These are phyloP conservation scores for Xenops minutus DNA, from an alignment of 2,797 vertebrate species.

Conservation along the genomic window DNA sequence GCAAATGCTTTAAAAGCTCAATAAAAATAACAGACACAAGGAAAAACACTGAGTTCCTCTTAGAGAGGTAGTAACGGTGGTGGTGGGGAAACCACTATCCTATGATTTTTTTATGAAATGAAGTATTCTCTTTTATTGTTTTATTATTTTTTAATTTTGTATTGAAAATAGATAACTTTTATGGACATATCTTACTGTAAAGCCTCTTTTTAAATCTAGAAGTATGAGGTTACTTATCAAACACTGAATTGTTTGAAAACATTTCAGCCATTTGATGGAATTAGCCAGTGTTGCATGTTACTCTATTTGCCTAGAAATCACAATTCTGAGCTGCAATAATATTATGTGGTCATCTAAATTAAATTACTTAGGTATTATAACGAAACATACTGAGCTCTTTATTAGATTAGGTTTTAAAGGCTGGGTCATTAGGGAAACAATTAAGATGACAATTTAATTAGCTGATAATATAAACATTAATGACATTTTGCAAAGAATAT, in stretches of 20 bases:
- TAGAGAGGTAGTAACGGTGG: neutral
- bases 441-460: slow-evolving; percentile 40
- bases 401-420: slow-evolving; percentile 21
- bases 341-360: neutral
- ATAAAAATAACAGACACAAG: too few species aligned
- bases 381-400: neutral
- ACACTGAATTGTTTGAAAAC: neutral
- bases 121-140: neutral
- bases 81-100: neutral
- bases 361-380: slow-evolving; percentile 14
- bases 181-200: neutral
- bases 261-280: neutral
- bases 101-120: neutral
- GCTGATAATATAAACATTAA: neutral
- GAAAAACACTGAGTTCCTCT: too few species aligned
- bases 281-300: neutral
- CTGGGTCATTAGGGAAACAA: neutral
- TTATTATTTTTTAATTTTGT: neutral
- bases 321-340: neutral
- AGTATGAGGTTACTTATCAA: neutral
- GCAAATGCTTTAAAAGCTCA: too few species aligned
- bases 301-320: slow-evolving; percentile 17
- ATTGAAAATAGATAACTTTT: neutral
- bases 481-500: neutral
- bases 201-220: neutral